A percentile compares a stretch with the other conserved stretches of the same genome.
These are phyloP conservation scores for Corydoras maculifer DNA, from an alignment of 2,113 vertebrate species.

Conservation along the genomic window DNA sequence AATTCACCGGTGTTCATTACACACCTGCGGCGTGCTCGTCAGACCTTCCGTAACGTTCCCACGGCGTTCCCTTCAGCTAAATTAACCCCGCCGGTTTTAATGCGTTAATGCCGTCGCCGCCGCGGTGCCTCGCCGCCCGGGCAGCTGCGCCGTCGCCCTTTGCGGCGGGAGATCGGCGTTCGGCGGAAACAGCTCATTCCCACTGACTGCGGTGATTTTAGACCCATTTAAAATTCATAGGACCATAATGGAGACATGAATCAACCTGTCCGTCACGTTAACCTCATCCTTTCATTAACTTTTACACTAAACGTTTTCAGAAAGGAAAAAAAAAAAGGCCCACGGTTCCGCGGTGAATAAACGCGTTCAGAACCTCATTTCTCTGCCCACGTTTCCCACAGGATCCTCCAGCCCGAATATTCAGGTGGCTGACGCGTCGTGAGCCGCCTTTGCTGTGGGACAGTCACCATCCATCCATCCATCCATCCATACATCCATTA, in stretches of 20 bases:
- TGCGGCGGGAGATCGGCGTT: not conserved
- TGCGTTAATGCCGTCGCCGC: conserved; percentile 17
- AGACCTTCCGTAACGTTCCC: not conserved
- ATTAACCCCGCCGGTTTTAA: conserved; percentile 18
- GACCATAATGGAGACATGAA: not conserved
- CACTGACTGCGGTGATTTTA: not conserved
- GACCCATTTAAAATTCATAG: not conserved
- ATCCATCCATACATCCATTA: too few relatives aligned
- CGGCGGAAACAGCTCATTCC: not conserved
- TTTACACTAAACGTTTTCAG: not conserved
- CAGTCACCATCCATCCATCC: too few relatives aligned
- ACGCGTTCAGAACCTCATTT: too few relatives aligned
- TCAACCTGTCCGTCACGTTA: not conserved
- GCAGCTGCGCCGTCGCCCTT: conserved; percentile 16
- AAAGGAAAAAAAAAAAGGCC: too few relatives aligned
- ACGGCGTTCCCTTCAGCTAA: conserved; percentile 4
- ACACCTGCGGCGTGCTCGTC: conserved; percentile 11
- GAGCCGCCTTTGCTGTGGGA: too few relatives aligned
- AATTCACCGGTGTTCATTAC: conserved; percentile 11
- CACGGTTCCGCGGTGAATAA: too few relatives aligned
- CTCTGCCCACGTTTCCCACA: too few relatives aligned
- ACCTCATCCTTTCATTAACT: not conserved
- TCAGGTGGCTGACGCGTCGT: too few relatives aligned
- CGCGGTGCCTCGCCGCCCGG: not conserved
- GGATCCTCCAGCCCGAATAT: too few relatives aligned